A percentile compares a stretch with the other conserved stretches of the same genome.
phyloP scores from a whole-genome alignment of 2,888 invertebrate species.

The Gari tellinella region DNA sequence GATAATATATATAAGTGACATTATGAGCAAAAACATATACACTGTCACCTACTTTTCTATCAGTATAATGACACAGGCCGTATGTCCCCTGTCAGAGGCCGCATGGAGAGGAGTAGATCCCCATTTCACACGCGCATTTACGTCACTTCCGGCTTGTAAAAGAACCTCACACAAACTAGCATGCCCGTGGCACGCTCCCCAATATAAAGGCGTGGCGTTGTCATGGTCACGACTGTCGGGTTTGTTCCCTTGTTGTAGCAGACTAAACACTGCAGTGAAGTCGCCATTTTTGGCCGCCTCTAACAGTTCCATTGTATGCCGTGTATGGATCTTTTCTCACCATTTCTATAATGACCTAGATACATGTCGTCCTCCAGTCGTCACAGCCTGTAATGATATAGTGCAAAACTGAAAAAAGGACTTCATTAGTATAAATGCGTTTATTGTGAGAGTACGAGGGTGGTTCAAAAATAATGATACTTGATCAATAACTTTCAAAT shows the following conservation, averaged over 20 bases:
- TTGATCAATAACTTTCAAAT: too few relatives aligned
- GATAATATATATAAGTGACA: too few relatives aligned
- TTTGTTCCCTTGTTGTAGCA: constrained; percentile 43
- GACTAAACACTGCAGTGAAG: constrained; percentile 41
- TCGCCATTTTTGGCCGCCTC: constrained; percentile 69
- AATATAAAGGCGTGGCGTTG: constrained; percentile 73
- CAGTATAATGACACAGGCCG: constrained; percentile 63
- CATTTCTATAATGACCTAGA: too few relatives aligned
- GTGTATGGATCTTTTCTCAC: too few relatives aligned
- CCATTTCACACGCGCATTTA: constrained; percentile 71
- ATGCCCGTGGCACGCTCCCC: constrained; percentile 74
- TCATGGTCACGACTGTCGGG: constrained; percentile 66
- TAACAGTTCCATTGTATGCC: constrained; percentile 57
- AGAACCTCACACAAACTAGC: constrained; percentile 60
- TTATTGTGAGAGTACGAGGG: too few relatives aligned
- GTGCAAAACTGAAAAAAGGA: too few relatives aligned
- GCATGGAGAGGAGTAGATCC: constrained; percentile 75
- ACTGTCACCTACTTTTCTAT: constrained; percentile 52
- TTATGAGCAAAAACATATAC: too few relatives aligned
- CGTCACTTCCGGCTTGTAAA: constrained; percentile 68
- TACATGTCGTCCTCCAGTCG: too few relatives aligned
- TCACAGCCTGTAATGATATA: too few relatives aligned
- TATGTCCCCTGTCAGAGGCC: constrained; percentile 72
- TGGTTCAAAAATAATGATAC: too few relatives aligned
- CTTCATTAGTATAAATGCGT: too few relatives aligned